Conservation (phyloP, 2,888 invertebrate species). For the Hypomecis atomaria region DNA sequence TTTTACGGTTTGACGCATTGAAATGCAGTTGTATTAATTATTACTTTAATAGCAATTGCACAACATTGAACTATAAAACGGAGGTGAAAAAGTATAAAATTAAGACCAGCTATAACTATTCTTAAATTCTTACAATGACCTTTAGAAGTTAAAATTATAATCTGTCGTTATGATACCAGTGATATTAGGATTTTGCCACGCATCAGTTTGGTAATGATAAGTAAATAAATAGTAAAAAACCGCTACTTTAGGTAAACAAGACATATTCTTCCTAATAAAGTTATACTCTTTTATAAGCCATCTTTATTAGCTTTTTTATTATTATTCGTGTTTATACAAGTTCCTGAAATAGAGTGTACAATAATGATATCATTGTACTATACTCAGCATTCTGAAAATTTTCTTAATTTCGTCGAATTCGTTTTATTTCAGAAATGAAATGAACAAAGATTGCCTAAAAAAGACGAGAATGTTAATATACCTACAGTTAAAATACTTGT, state of each 20-base stretch:
- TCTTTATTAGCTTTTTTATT: no score
- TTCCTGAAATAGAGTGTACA: no score
- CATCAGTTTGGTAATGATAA: slow-evolving; percentile 6
- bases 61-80: slow-evolving; percentile 36
- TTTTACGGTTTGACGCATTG: slow-evolving; percentile 24
- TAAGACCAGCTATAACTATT: background rate
- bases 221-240: background rate
- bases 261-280: no score
- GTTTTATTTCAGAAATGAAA: no score
- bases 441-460: no score
- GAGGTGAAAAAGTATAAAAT: slow-evolving; percentile 4
- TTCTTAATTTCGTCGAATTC: no score
- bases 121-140: slow-evolving; percentile 1
- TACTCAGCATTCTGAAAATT: no score
- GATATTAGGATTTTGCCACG: background rate
- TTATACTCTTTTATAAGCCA: no score
- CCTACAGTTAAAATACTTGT: no score
- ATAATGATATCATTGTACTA: no score
- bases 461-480: no score
- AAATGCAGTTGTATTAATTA: slow-evolving; percentile 25
- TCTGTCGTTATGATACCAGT: background rate
- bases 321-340: no score
- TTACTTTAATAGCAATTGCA: slow-evolving; percentile 12
- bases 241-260: slow-evolving; percentile 6
- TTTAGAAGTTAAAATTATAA: background rate